Percentiles rank a stretch among this genome's conserved stretches.
These are phyloP conservation scores for Heliconius sara DNA, from an alignment of 2,888 invertebrate species.

Conservation along the genomic window DNA sequence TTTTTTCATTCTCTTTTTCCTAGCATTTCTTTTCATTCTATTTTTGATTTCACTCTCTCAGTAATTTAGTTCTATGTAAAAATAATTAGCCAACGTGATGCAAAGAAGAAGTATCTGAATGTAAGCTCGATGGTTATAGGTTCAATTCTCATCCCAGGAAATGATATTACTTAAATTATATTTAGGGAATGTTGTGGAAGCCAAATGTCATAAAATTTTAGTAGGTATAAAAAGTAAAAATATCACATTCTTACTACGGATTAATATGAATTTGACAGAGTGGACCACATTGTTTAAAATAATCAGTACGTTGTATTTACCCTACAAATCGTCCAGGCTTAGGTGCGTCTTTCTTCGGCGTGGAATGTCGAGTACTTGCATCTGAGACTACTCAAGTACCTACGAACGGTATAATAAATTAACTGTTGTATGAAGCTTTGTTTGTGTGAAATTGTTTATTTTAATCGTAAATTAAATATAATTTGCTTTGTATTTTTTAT, in stretches of 20 bases:
- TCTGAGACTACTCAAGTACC: slow-evolving; percentile 40
- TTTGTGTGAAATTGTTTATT: not conserved
- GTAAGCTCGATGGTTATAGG: too few species aligned
- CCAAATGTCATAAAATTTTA: not conserved
- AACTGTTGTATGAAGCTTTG: slow-evolving; percentile 4
- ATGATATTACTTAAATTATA: too few species aligned
- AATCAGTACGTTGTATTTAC: slow-evolving; percentile 15
- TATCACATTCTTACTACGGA: not conserved
- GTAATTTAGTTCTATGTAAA: too few species aligned
- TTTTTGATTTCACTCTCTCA: too few species aligned
- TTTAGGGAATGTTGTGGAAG: not conserved
- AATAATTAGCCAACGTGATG: too few species aligned
- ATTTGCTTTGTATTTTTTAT: not conserved
- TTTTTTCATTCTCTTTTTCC: too few species aligned
- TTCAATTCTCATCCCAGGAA: too few species aligned
- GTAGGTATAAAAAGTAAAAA: not conserved
- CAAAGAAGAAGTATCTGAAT: too few species aligned
- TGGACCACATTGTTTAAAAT: not conserved
- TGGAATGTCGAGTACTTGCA: slow-evolving; percentile 45
- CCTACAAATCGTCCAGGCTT: slow-evolving; percentile 26
- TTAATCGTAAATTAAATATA: not conserved
- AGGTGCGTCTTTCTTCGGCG: slow-evolving; percentile 32
- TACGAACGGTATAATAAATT: slow-evolving; percentile 43
- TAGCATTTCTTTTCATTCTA: too few species aligned
- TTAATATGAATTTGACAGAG: not conserved